These are phyloP conservation scores for Micronisus gabar DNA, from an alignment of 2,113 vertebrate genomes.

Conservation along the genomic window DNA sequence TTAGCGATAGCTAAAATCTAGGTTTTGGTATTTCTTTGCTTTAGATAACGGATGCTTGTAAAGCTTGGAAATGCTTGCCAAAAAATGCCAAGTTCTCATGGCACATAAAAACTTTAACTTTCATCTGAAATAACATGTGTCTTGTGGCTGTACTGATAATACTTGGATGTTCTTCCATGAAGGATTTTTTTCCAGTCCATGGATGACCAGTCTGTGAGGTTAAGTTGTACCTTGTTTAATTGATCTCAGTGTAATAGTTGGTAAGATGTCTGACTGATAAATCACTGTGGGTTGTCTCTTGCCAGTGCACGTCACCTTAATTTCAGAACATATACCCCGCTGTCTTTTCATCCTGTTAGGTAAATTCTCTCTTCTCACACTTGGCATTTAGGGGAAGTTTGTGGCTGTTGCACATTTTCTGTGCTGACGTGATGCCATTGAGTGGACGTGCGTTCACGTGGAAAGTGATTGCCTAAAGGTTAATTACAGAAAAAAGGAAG, in stretches of 20 bases:
- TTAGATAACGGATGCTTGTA: neutral
- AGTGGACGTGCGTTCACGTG: accelerated
- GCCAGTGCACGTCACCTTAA: neutral
- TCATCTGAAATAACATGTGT: neutral
- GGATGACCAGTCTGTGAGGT: neutral
- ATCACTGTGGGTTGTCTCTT: neutral
- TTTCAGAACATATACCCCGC: neutral
- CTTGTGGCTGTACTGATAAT: neutral
- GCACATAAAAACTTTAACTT: neutral
- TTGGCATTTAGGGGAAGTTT: neutral
- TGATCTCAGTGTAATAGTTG: accelerated
- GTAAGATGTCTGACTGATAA: neutral
- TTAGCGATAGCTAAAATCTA: neutral
- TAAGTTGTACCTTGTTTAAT: neutral
- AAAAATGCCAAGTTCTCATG: neutral
- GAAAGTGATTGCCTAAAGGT: neutral
- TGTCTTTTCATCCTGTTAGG: neutral
- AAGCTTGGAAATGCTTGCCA: neutral
- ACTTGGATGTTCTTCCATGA: neutral
- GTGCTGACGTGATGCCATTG: neutral
- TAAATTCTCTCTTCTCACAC: neutral
- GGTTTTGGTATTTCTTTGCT: neutral
- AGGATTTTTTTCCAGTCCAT: neutral
- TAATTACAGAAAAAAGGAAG: neutral
- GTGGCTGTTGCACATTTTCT: accelerated